phyloP scores from a whole-genome alignment of 2,113 vertebrate species.

The Clarias macrocephalus region DNA sequence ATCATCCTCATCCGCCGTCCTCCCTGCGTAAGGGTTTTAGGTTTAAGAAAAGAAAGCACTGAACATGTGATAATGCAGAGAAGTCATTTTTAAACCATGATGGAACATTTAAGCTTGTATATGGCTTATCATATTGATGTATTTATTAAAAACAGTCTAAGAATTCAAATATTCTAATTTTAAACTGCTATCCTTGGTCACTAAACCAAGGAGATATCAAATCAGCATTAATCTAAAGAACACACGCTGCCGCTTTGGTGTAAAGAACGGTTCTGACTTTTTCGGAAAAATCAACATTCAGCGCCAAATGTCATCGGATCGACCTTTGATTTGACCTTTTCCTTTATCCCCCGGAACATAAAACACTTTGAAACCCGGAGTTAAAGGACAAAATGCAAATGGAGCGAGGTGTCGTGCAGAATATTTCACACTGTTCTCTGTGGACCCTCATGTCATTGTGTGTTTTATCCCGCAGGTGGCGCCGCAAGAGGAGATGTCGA shows the following conservation, averaged over 20 bases:
- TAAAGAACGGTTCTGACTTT: background rate
- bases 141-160: too few relatives aligned
- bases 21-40: too few relatives aligned
- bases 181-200: too few relatives aligned
- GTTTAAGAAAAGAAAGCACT: too few relatives aligned
- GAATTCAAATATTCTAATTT: too few relatives aligned
- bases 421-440: background rate
- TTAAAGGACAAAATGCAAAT: conserved; percentile 6
- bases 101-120: background rate
- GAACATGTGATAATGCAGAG: background rate
- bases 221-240: background rate
- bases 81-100: background rate
- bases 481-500: conserved; percentile 79
- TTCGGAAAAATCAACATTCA: conserved; percentile 1
- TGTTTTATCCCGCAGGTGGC: conserved; percentile 73
- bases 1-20: too few relatives aligned
- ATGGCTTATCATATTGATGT: too few relatives aligned
- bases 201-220: background rate
- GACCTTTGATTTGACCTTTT: conserved; percentile 27
- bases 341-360: background rate
- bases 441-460: background rate
- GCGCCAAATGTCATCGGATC: conserved; percentile 13
- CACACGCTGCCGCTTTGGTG: background rate
- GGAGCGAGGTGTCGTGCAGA: background rate
- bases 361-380: background rate